Evolutionary conservation across 2,113 vertebrate species (phyloP), one percentile per base, ranked within the genome.

Genomic region (Phycodurus eques): DNA sequence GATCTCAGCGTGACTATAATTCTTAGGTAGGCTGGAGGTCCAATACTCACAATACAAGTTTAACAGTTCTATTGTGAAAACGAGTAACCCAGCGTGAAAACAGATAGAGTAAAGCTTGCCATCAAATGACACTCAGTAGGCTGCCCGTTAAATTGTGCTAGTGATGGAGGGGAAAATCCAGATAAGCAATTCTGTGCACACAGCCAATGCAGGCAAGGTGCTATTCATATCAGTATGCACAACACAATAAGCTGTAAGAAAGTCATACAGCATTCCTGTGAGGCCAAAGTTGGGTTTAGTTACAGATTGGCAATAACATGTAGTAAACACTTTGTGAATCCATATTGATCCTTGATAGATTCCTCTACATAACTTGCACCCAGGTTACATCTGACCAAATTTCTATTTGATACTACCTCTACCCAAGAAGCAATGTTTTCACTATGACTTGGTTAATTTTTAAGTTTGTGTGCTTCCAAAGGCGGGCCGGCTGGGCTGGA

Each of bases 21-120:
- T 85, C 84, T 70, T 75, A 79, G 80, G 73, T 39, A 76, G 75
- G 70, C 84, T 80, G 72, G 73, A 85, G 67, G 83, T 85, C 74
- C 71, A 80, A 75, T 71, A 39, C 69, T 77, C 31, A 71, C 71
- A 71, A 75, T 84, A 69, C 70, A 74, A 78, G 80, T 88, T 68
- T 87, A 80, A 86, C 82, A 87, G 79, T 81, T 83, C 76, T 78
- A 74, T 76, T 20, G 64, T 72, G 83, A 73, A 83, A 81, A 84
- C 76, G 78, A 80, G 60, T 56, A 73, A 78, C 73, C 56, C 82
- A 77, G 77, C 72, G 73, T 75, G 74, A 61, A 68, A 74, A 68
- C 68, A 44, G 63, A 75, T 68, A 61, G 77, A 85, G 77, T 67
- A 84, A 87, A 82, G 68, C 79, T 74, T 75, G 65, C 69, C 57